Percentiles rank a stretch among this genome's conserved stretches.
Evolutionary conservation across 1,140 invertebrate species (phyloP).

Genomic region (Drosophila lacteicornis): DNA sequence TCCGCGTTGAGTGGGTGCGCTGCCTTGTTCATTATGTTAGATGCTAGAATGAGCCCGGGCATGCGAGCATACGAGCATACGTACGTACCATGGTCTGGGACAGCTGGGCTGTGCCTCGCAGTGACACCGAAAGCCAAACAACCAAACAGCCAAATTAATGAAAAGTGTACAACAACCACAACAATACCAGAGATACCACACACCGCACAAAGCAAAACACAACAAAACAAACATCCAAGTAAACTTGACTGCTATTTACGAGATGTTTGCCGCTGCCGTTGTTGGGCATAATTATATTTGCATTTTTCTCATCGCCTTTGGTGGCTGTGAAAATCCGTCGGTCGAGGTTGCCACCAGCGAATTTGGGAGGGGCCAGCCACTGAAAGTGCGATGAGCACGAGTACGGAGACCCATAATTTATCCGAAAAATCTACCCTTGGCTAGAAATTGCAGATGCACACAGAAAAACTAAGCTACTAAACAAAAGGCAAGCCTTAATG

Average conservation of each 20-base stretch:
- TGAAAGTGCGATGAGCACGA: constrained; percentile 15
- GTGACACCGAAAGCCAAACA: constrained; percentile 49
- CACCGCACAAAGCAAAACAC: constrained; percentile 11
- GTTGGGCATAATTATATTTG: constrained; percentile 68
- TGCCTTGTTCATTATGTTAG: constrained; percentile 55
- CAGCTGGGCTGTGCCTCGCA: constrained; percentile 34
- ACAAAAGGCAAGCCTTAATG: not conserved
- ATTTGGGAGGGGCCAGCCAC: constrained; percentile 15
- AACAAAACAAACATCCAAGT: constrained; percentile 40
- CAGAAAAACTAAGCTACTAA: not conserved
- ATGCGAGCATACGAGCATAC: not conserved
- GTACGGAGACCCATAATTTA: constrained; percentile 5
- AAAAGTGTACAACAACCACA: constrained; percentile 36
- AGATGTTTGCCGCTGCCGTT: constrained; percentile 24
- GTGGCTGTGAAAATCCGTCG: constrained; percentile 48
- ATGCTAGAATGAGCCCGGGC: constrained; percentile 40
- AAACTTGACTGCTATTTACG: constrained; percentile 45
- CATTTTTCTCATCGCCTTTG: constrained; percentile 58
- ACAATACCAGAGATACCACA: constrained; percentile 1
- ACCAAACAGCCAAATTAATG: constrained; percentile 40
- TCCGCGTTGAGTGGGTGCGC: constrained; percentile 27
- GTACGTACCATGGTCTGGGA: constrained; percentile 71
- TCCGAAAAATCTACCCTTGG: constrained; percentile 13
- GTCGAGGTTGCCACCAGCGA: constrained; percentile 47
- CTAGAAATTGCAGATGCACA: not conserved